Evolutionary conservation across 1,140 invertebrate species (phyloP), one percentile per base, ranked within the genome.

Genomic region (Hyles vespertilio): DNA sequence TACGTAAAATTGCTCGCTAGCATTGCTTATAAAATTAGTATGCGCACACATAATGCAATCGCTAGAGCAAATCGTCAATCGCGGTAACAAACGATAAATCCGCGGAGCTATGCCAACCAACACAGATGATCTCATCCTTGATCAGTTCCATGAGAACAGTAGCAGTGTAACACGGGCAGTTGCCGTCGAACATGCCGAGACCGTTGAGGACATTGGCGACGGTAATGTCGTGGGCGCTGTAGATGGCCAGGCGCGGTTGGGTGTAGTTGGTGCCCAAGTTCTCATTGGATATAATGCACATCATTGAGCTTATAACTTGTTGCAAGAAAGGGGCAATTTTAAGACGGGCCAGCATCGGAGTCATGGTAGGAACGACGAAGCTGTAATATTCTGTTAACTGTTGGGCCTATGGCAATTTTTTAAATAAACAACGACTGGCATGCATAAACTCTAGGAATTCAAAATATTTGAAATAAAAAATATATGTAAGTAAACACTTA

Each of bases 201-300:
- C 93, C 90, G 77, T 93, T 93, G 4, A 98, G 88, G 34, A 97
- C 69, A 69, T 93, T 94, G 0, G 94, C 93, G 6, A 98, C 78
- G 0, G 95, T 97, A 3, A 93, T 93, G 81, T 98, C 97, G 80
- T 98, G 96, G 33, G 91, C 94, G 72, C 94, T 96, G 70, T 95
- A 96, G 32, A 96, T 90, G 72, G 92, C 92, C 50, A 96, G 62
- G 67, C 94, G 95, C 40, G 92, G 89, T 63, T 92, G 51, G 8
- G 51, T 54, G 2, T 72, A 4, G 58, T 66, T 5, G n/a, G 59
- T 69, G 3, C 33, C 32, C 5, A 32, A 32, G 10, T 0, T 48
- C 10, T 72, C 66, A 12, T 91, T 90, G 1, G 70, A 65, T 0
- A 86, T 79, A 65, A 92, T 91, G 2, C 81, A 65, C 0, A 83